phyloP scores from a whole-genome alignment of 2,888 invertebrate genomes.

The Homarus gammarus region DNA sequence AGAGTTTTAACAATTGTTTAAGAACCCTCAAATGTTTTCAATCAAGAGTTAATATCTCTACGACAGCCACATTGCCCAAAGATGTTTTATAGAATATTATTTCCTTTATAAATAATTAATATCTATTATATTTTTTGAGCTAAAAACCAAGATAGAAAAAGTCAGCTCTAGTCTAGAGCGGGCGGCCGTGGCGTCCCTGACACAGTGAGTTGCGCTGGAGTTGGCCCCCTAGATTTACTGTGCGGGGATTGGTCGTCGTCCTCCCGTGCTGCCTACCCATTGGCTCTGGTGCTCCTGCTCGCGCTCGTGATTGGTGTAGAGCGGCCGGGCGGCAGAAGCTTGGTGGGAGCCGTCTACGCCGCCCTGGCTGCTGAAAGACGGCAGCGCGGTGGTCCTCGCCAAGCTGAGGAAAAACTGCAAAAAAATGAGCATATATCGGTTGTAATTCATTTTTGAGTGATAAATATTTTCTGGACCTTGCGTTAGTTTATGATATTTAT shows the following conservation, averaged over 20 bases:
- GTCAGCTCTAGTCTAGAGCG: neutral
- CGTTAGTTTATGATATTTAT: slow-evolving; percentile 21
- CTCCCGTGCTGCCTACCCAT: slow-evolving; percentile 41
- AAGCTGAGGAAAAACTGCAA: slow-evolving; percentile 5
- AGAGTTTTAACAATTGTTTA: neutral
- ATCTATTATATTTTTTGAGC: slow-evolving; percentile 16
- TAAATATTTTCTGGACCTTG: slow-evolving; percentile 14
- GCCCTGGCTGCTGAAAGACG: neutral
- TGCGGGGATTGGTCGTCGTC: slow-evolving; percentile 43
- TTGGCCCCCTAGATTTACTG: slow-evolving; percentile 43
- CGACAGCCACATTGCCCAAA: neutral
- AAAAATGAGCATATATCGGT: slow-evolving; percentile 25
- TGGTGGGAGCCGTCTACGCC: slow-evolving; percentile 6
- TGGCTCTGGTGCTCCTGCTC: slow-evolving; percentile 40
- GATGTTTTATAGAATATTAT: neutral
- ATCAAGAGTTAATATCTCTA: neutral
- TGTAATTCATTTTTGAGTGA: slow-evolving; percentile 35
- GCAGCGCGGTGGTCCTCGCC: neutral
- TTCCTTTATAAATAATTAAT: slow-evolving; percentile 23
- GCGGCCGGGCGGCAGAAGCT: slow-evolving; percentile 51
- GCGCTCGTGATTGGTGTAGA: slow-evolving; percentile 48
- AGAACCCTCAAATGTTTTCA: neutral
- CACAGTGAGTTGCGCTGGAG: slow-evolving; percentile 49
- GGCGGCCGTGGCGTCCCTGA: slow-evolving; percentile 30
- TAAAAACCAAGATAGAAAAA: neutral